Evolutionary conservation across 1,140 invertebrate genomes (phyloP).

Genomic region (Neodiprion lecontei): DNA sequence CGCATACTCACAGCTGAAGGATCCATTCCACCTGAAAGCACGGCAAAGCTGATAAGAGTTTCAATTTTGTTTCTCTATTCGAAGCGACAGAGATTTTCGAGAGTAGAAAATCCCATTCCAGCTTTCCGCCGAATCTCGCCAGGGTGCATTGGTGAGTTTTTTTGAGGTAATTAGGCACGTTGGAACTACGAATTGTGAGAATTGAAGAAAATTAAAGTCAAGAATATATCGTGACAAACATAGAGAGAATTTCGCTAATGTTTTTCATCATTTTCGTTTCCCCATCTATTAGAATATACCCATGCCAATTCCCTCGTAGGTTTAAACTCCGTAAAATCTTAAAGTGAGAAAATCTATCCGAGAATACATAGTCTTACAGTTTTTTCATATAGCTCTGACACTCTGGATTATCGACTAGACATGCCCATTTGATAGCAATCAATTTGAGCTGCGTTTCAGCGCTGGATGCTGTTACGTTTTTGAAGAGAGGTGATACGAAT

Average conservation of each 20-base stretch:
- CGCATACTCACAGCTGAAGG: slow-evolving; percentile 43
- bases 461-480: slow-evolving; percentile 32
- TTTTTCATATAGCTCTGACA: slow-evolving; percentile 29
- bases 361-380: background rate
- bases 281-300: no score
- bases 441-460: slow-evolving; percentile 56
- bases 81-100: slow-evolving; percentile 33
- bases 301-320: no score
- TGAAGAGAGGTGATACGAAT: slow-evolving; percentile 45
- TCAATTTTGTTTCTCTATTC: slow-evolving; percentile 44
- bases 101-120: slow-evolving; percentile 49
- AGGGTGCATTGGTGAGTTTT: slow-evolving; percentile 49
- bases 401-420: slow-evolving; percentile 38
- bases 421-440: slow-evolving; percentile 53
- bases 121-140: slow-evolving; percentile 45
- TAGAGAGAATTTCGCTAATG: no score
- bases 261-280: slow-evolving; percentile 18
- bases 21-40: slow-evolving; percentile 51
- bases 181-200: background rate
- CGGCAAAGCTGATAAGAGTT: slow-evolving; percentile 42
- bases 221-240: no score
- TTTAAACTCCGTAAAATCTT: no score
- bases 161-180: slow-evolving; percentile 28
- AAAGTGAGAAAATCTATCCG: no score
- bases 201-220: no score